Evolutionary conservation across 2,888 invertebrate species (phyloP).

Genomic region (Lasioglossum malachurum): DNA sequence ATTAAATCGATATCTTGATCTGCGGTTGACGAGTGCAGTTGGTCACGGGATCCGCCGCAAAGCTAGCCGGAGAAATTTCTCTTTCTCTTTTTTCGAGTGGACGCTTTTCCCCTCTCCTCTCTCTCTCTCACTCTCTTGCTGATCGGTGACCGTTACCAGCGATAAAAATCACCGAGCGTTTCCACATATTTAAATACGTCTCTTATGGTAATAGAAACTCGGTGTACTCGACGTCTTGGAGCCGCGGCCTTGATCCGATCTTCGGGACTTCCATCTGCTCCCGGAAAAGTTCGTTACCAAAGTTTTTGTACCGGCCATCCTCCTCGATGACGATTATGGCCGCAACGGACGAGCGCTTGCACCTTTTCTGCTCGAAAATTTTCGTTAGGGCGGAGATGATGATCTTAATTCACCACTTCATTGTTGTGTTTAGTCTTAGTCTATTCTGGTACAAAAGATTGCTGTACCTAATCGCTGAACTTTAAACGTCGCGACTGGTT

Average conservation of each 20-base stretch:
- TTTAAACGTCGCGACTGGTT: slow-evolving; percentile 33
- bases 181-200: slow-evolving; percentile 60
- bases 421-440: neutral
- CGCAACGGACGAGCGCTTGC: neutral
- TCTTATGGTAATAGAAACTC: slow-evolving; percentile 51
- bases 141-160: slow-evolving; percentile 56
- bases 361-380: neutral
- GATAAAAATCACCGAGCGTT: slow-evolving; percentile 61
- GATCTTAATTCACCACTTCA: neutral
- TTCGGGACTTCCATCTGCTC: slow-evolving; percentile 43
- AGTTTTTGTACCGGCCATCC: slow-evolving; percentile 11
- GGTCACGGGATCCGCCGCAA: slow-evolving; percentile 54
- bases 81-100: neutral
- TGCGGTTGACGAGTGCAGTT: slow-evolving; percentile 62
- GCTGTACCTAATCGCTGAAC: slow-evolving; percentile 32
- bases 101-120: neutral
- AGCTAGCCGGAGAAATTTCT: slow-evolving; percentile 16
- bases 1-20: slow-evolving; percentile 75
- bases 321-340: neutral
- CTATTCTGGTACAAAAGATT: too few relatives aligned
- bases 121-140: neutral
- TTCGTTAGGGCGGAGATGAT: neutral
- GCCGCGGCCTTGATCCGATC: slow-evolving; percentile 28
- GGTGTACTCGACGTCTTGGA: slow-evolving; percentile 10
- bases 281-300: slow-evolving; percentile 37